These are phyloP conservation scores for Malurus alboscapulatus DNA, from an alignment of 2,113 vertebrate genomes.

Conservation along the genomic window DNA sequence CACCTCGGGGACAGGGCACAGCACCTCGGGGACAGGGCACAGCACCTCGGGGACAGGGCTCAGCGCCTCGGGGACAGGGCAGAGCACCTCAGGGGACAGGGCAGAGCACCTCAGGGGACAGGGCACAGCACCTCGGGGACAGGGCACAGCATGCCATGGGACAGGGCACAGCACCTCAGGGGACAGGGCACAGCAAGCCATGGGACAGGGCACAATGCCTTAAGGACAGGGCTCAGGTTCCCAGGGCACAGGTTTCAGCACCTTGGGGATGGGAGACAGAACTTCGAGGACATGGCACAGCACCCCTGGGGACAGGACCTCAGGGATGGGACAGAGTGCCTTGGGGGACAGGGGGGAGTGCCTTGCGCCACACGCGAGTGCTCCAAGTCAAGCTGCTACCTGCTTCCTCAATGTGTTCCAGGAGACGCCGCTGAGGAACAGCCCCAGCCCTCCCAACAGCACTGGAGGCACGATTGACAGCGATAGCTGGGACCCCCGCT, in stretches of 20 bases:
- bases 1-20: too few species aligned
- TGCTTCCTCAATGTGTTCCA: neutral
- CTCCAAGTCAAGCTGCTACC: neutral
- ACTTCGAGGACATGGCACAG: too few species aligned
- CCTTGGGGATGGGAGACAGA: neutral
- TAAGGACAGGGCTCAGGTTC: accelerated
- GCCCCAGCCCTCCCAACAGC: conserved; percentile 94
- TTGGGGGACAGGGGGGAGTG: accelerated
- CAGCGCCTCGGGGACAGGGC: too few species aligned
- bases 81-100: too few species aligned
- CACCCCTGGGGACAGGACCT: neutral
- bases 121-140: neutral
- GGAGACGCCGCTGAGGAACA: conserved; percentile 86
- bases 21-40: neutral
- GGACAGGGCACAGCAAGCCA: too few species aligned
- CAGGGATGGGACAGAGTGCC: neutral
- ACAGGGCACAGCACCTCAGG: neutral
- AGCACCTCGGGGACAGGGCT: too few species aligned
- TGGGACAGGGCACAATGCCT: neutral
- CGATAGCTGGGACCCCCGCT: conserved; percentile 86
- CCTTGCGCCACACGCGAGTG: accelerated
- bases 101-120: too few species aligned
- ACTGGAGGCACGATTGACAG: conserved; percentile 94
- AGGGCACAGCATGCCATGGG: neutral
- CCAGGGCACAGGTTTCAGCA: neutral